Base-by-base conservation (phyloP, 2,797 vertebrate genomes). In the Austrolebias charrua region DNA sequence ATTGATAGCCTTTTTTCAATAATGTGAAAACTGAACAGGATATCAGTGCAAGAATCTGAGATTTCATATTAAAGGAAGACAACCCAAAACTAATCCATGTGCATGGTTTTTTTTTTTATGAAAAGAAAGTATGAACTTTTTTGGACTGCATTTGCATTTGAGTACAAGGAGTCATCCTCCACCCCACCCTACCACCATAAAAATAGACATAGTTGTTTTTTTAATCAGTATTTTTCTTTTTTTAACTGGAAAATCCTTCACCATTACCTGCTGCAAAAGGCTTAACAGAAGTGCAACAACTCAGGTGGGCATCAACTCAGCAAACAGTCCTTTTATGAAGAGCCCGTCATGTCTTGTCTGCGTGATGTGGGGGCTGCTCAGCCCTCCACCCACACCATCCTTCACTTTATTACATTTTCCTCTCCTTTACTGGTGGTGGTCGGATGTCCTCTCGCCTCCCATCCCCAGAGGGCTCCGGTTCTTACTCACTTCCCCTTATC, bases 401-500 rank as follows among this genome's bases (percentile, higher is more conserved):
- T 76, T 53, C 29, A 68, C 28, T 54, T 81, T 70, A 63, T 60
- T 60, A 24, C 43, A 44, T 52, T 75, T 75, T 73, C 60, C 43
- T 74, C 60, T 74, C 44, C 64, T 67, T 71, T 72, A 60, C 69
- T 73, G 63, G 59, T 45, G 72, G 69, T 73, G 75, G 76, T 63
- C 54, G 45, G 83, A 75, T 80, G 79, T 91, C 87, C 84, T 81
- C 80, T 90, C 84, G 81, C 80, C 83, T 87, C 81, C 73, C 77
- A 68, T 82, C 76, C 84, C 83, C 73, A 59, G 78, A 87, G 82
- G 83, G 71, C 71, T 63, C 62, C 78, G 72, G 81, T 71, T 70
- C 78, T 79, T 56, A 65, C 80, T 83, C 83, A 52, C 63, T 79
- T 84, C 87, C 75, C 82, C 82, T 88, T 88, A 90, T 92, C 91